phyloP scores from a whole-genome alignment of 2,113 vertebrate genomes.

The Ageneiosus marmoratus region DNA sequence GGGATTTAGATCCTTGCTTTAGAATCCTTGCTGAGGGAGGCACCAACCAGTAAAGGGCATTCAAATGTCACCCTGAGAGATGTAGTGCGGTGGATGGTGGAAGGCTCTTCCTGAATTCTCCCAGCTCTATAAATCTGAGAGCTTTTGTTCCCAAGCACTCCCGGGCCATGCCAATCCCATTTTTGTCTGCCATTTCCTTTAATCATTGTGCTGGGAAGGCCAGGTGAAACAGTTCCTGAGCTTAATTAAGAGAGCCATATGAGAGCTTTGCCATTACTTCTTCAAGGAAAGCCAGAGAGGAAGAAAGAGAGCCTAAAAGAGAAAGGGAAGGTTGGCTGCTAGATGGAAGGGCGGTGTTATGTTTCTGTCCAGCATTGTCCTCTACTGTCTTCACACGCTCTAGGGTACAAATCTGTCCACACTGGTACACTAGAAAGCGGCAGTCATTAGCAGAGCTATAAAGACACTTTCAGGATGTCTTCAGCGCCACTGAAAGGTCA shows the following conservation, averaged over 20 bases:
- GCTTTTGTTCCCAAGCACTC: conserved; percentile 49
- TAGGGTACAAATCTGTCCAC: conserved; percentile 26
- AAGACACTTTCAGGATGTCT: conserved; percentile 22
- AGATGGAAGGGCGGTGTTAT: background rate
- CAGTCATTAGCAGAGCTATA: conserved; percentile 32
- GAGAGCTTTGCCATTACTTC: conserved; percentile 52
- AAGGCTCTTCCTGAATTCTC: conserved; percentile 40
- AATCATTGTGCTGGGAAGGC: conserved; percentile 52
- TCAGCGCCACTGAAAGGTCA: conserved; percentile 49
- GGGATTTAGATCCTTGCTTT: background rate
- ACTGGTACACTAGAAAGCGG: background rate
- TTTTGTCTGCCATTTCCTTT: conserved; percentile 58
- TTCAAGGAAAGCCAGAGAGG: conserved; percentile 40
- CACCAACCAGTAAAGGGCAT: conserved; percentile 49
- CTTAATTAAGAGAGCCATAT: conserved; percentile 63
- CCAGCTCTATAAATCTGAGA: conserved; percentile 52
- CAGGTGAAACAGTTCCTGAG: conserved; percentile 41
- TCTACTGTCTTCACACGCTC: background rate
- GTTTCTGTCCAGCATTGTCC: background rate
- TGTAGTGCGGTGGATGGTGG: conserved; percentile 40
- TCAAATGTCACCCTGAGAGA: conserved; percentile 48
- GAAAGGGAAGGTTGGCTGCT: background rate
- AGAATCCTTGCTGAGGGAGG: background rate
- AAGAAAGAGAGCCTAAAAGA: no score
- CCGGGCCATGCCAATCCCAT: conserved; percentile 37